Base-by-base conservation (phyloP, 2,888 invertebrate genomes). In the Heliconius ethilla region DNA sequence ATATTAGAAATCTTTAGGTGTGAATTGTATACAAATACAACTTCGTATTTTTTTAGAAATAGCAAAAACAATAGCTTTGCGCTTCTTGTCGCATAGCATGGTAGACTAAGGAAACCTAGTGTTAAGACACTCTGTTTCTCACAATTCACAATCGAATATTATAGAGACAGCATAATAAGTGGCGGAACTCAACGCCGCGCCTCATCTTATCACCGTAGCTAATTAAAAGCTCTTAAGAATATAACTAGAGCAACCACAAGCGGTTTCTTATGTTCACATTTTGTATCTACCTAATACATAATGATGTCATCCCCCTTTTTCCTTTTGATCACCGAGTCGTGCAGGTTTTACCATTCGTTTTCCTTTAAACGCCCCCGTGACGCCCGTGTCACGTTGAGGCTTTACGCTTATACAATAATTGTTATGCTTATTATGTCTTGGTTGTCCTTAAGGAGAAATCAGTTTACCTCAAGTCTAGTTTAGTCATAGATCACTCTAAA, bases 271-370 rank as follows among this genome's bases (percentile, higher is more conserved):
- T 63, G 62, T 63, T 22, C 40, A 40, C 25, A 25, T 33, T 29
- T 29, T 65, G 29, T 29, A 18, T 22, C 27, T 29, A 65, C 33
- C 33, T 33, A 33, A 66, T 33, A 29, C 9, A 33, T n/a, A 45
- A 70, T 72, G 70, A 72, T 55, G 70, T 72, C 70, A 72, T 25
- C 22, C 55, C 33, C 13, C 22, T 4, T 72, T 72, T 72, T 72
- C 70, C 70, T 72, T 72, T 59, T 72, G 55, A 55, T 22, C 27
- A 22, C 55, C 11, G 22, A 70, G 51, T 22, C 70, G 70, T 72
- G 70, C 70, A 33, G 70, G 70, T 72, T 72, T 59, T 59, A 15
- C 70, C 70, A 55, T 72, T 72, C 5, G 33, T 72, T 72, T 72
- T 72, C 55, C 70, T 72, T 22, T 51, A 70, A 37, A n/a, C 22